A percentile compares a stretch with the other conserved stretches of the same genome.
Evolutionary conservation across 2,888 invertebrate species (phyloP).

Genomic region (Dilophus febrilis): DNA sequence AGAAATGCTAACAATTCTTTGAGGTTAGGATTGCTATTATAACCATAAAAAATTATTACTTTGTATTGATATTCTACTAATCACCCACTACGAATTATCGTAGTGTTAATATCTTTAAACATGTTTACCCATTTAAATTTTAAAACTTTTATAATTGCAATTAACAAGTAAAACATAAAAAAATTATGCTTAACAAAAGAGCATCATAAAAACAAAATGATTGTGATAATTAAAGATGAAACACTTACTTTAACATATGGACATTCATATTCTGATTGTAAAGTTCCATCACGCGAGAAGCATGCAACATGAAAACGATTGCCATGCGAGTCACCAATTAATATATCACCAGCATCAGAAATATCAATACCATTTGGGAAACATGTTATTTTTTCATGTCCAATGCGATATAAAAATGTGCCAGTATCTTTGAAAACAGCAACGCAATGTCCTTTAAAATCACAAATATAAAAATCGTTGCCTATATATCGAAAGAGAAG

Average conservation of each 20-base stretch:
- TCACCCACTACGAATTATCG: too few relatives aligned
- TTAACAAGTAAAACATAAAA: too few relatives aligned
- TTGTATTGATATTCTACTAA: too few relatives aligned
- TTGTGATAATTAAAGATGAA: too few relatives aligned
- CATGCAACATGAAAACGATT: slow-evolving; percentile 96
- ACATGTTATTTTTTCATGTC: slow-evolving; percentile 88
- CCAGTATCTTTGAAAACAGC: slow-evolving; percentile 91
- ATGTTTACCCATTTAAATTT: too few relatives aligned
- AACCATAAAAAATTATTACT: too few relatives aligned
- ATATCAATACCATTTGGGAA: slow-evolving; percentile 97
- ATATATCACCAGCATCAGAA: slow-evolving; percentile 88
- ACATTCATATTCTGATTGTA: slow-evolving; percentile 88
- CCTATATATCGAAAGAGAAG: slow-evolving; percentile 47
- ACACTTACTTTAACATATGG: slow-evolving; percentile 91
- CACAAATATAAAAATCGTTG: slow-evolving; percentile 89
- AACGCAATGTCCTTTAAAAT: slow-evolving; percentile 95
- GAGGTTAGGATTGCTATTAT: too few relatives aligned
- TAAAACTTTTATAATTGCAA: too few relatives aligned
- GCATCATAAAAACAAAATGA: too few relatives aligned
- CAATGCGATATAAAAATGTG: slow-evolving; percentile 79
- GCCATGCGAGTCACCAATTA: slow-evolving; percentile 93
- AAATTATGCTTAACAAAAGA: too few relatives aligned
- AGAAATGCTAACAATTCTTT: too few relatives aligned
- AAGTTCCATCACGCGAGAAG: slow-evolving; percentile 72
- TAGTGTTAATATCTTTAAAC: too few relatives aligned